A percentile compares a stretch with the other conserved stretches of the same genome.
Conservation (phyloP, 2,113 vertebrate species). For the Mesembrinibis cayennensis region DNA sequence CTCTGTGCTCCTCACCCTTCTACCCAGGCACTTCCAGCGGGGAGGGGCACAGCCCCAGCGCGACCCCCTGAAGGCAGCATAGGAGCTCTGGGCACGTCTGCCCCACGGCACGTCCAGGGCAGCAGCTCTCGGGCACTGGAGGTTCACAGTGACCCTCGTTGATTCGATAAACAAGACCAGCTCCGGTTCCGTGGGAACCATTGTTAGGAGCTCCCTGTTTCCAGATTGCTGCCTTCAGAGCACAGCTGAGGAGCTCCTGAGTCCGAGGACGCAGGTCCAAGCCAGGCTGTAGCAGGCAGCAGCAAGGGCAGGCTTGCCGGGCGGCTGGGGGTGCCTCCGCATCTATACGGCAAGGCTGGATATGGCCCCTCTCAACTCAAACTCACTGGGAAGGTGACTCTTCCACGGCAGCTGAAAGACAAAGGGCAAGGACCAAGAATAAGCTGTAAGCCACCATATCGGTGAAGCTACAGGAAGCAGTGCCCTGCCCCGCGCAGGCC, state of each 20-base stretch:
- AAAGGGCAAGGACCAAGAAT: not conserved
- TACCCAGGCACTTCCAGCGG: not conserved
- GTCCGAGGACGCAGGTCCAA: not conserved
- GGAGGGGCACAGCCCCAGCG: not conserved
- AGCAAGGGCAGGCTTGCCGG: not conserved
- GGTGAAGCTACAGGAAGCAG: not conserved
- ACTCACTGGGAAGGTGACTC: constrained; percentile 65
- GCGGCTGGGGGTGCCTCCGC: not conserved
- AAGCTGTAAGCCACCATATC: not conserved
- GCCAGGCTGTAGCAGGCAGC: not conserved
- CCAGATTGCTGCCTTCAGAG: not conserved
- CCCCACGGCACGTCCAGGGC: fast-evolving
- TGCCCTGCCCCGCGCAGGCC: not conserved
- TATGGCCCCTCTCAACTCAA: not conserved
- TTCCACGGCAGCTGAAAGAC: constrained; percentile 65
- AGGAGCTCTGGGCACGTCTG: fast-evolving
- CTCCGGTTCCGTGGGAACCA: constrained; percentile 5
- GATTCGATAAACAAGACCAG: not conserved
- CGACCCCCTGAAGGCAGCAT: not conserved
- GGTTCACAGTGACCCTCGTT: not conserved
- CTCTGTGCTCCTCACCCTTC: not conserved
- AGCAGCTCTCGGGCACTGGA: not conserved
- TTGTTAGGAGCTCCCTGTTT: not conserved
- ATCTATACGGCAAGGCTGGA: not conserved
- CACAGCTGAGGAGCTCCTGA: not conserved